These are phyloP conservation scores for Riparia riparia DNA, from an alignment of 2,113 vertebrate species.

Conservation along the genomic window DNA sequence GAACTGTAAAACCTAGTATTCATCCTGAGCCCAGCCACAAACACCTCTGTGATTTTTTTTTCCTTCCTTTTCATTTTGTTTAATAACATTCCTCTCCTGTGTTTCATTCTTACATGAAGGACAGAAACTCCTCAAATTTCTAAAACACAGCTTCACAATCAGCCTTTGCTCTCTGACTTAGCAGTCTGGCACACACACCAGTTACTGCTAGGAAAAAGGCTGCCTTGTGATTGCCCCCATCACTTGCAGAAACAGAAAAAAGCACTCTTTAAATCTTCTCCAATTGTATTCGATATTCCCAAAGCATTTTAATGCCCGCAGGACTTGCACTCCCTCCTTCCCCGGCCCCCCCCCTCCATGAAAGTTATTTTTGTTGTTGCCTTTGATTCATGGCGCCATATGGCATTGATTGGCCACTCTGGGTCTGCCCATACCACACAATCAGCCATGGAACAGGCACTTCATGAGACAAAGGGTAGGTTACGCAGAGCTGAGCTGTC, in stretches of 20 bases:
- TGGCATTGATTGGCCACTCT: background rate
- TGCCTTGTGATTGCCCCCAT: background rate
- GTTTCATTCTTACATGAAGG: constrained; percentile 25
- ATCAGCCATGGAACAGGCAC: background rate
- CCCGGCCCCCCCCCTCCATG: too few relatives aligned
- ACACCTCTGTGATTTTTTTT: background rate
- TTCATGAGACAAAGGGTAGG: background rate
- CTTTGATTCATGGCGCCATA: background rate
- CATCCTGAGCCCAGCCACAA: background rate
- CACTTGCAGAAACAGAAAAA: background rate
- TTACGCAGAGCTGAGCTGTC: background rate
- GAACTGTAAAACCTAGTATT: constrained; percentile 10
- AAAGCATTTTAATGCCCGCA: background rate
- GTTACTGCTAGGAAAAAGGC: background rate
- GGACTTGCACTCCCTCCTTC: background rate
- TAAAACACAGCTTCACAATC: background rate
- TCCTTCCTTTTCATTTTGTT: constrained; percentile 15
- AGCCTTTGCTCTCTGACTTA: background rate
- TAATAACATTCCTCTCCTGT: constrained; percentile 22
- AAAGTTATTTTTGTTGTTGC: background rate
- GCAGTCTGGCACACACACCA: background rate
- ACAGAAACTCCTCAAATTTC: constrained; percentile 13
- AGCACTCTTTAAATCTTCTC: background rate
- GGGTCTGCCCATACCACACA: background rate
- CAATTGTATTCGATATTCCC: background rate